phyloP scores from a whole-genome alignment of 1,140 invertebrate genomes.

The Lepidurus apus region DNA sequence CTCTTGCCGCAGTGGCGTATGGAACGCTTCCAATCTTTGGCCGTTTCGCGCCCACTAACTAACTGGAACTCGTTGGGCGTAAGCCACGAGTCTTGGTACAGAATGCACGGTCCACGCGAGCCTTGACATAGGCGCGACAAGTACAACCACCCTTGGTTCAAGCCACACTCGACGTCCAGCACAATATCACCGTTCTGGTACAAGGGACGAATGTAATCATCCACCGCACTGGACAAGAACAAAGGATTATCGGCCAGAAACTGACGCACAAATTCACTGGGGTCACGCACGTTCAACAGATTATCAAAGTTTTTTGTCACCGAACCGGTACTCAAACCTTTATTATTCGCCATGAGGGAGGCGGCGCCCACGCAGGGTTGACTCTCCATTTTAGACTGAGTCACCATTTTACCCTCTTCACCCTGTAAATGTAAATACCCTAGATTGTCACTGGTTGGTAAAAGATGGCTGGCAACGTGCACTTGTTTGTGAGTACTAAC shows the following conservation, averaged over 20 bases:
- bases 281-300: slow-evolving; percentile 8
- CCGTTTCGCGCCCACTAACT: slow-evolving; percentile 50
- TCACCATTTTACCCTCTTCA: neutral
- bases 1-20: slow-evolving; percentile 51
- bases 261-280: slow-evolving; percentile 28
- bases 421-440: no score
- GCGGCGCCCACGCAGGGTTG: neutral
- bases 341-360: neutral
- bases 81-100: slow-evolving; percentile 47
- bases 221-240: slow-evolving; percentile 37
- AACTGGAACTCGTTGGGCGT: slow-evolving; percentile 53
- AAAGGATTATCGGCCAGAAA: slow-evolving; percentile 31
- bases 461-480: no score
- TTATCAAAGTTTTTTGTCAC: neutral
- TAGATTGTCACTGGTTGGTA: no score
- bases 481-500: no score
- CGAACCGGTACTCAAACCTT: neutral
- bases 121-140: slow-evolving; percentile 47
- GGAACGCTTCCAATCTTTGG: slow-evolving; percentile 52
- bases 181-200: slow-evolving; percentile 46
- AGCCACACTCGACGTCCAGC: slow-evolving; percentile 48
- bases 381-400: neutral
- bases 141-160: slow-evolving; percentile 46
- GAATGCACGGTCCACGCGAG: slow-evolving; percentile 48
- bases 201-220: slow-evolving; percentile 44